Base-by-base conservation (phyloP, 92 coral and sea anemone genomes). In the Zoanthus sociatus region DNA sequence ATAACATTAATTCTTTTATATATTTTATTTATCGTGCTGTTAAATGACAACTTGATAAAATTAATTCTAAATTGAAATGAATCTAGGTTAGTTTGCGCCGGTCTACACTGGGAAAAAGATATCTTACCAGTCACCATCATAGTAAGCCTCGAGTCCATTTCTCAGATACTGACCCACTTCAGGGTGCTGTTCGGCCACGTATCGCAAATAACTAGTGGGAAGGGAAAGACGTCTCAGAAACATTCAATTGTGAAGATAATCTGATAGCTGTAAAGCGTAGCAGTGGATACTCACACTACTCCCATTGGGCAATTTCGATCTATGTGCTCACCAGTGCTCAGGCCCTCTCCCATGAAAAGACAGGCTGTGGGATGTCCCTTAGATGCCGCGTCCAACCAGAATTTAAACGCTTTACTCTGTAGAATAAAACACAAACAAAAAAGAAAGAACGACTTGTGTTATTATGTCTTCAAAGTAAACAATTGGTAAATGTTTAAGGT, bases 301-400 rank as follows among this genome's bases (percentile, higher is more conserved):
- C 93, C 94, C 64, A 87, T 71, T 16, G 90, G 89, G 89, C 96
- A 91, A 89, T 95, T 89, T 75, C 93, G 88, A 37, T 87, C 89
- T 8, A 93, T 89, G 84, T 95, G 60, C 50, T 92, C 55, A 7
- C 99, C 98, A 37, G 88, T 86, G 87, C 98, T 91, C 78, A 93
- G 87, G 48, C 94, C 99, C 77, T 97, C 99, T 30, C 98, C 99
- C 86, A 94, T 92, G 6, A 88, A 63, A 51, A 97, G 78, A 78
- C 98, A 95, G 21, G 96, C 98, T 1, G 98, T 93, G 15, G 99
- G 94, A 53, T 97, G 99, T 7, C 98, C 99, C 79, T 93, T 95
- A 54, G 90, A 81, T 1, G 99, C 99, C 2, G 99, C 99, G 47
- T 92, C 87, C 4, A 88, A 54, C 92, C 95, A 97, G 78, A 90